These are phyloP conservation scores for Orthosia gothica DNA, from an alignment of 2,888 invertebrate genomes.

Conservation along the genomic window DNA sequence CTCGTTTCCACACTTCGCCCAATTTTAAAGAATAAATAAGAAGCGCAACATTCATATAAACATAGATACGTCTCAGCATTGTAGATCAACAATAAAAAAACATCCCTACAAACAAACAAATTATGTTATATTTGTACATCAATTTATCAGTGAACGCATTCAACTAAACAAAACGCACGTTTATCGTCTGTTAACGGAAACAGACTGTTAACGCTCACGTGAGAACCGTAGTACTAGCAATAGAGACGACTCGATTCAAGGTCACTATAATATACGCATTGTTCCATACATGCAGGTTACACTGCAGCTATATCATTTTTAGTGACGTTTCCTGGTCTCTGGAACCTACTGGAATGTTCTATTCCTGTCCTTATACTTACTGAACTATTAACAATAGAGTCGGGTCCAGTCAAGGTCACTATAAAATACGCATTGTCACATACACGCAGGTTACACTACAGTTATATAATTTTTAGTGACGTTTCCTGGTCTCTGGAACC, in stretches of 20 bases:
- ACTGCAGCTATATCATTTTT: conserved; percentile 34
- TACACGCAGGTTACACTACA: conserved; percentile 31
- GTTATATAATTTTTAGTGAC: conserved; percentile 11
- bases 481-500: conserved; percentile 28
- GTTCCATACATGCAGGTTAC: conserved; percentile 19
- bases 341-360: conserved; percentile 9
- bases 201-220: conserved; percentile 57
- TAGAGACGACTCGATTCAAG: conserved; percentile 47
- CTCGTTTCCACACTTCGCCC: background rate
- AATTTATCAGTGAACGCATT: background rate
- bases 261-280: conserved; percentile 37
- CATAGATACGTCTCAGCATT: background rate
- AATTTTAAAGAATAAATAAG: background rate
- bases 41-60: background rate
- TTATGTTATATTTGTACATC: background rate
- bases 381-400: background rate
- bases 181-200: conserved; percentile 53
- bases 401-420: conserved; percentile 41
- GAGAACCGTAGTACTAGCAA: conserved; percentile 54
- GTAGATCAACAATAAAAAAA: background rate
- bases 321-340: conserved; percentile 20
- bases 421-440: conserved; percentile 26
- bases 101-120: background rate
- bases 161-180: conserved; percentile 43
- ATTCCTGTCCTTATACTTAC: background rate